These are phyloP conservation scores for Psittacula cyanocephala DNA, from an alignment of 2,113 vertebrate genomes.

Conservation along the genomic window DNA sequence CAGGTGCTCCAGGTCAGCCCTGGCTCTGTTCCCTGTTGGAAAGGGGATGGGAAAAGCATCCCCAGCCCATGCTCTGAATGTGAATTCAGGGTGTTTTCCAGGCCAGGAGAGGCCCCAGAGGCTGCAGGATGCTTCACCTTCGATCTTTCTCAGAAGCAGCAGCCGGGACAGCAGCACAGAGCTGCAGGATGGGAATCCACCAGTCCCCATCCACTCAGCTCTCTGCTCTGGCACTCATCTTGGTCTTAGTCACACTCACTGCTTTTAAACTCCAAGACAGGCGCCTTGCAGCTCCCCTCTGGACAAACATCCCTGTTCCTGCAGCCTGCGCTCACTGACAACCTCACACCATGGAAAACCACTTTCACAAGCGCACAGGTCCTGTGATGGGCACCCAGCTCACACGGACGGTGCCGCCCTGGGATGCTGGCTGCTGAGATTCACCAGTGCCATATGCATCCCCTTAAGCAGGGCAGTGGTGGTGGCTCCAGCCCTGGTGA, in stretches of 20 bases:
- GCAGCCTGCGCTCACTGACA: not conserved
- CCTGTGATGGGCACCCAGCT: accelerated
- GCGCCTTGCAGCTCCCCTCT: not conserved
- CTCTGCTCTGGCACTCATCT: not conserved
- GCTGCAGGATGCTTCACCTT: not conserved
- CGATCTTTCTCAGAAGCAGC: accelerated
- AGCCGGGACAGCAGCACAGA: accelerated
- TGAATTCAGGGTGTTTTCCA: not conserved
- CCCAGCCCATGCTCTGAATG: not conserved
- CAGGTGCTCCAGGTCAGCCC: not conserved
- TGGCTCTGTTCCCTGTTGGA: not conserved
- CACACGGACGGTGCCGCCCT: accelerated
- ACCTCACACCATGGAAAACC: not conserved
- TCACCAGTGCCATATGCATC: accelerated
- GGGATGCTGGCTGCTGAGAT: not conserved
- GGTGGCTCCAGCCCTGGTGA: not conserved
- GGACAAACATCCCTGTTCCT: not conserved
- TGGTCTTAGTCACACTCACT: not conserved
- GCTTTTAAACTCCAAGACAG: not conserved
- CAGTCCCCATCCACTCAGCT: accelerated
- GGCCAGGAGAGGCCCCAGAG: not conserved
- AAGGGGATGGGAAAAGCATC: not conserved
- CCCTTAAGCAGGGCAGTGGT: not conserved
- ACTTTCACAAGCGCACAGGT: accelerated
- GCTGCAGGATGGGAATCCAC: not conserved